Conservation (phyloP, 1,140 invertebrate species). For the Dolichoris vasculosae region DNA sequence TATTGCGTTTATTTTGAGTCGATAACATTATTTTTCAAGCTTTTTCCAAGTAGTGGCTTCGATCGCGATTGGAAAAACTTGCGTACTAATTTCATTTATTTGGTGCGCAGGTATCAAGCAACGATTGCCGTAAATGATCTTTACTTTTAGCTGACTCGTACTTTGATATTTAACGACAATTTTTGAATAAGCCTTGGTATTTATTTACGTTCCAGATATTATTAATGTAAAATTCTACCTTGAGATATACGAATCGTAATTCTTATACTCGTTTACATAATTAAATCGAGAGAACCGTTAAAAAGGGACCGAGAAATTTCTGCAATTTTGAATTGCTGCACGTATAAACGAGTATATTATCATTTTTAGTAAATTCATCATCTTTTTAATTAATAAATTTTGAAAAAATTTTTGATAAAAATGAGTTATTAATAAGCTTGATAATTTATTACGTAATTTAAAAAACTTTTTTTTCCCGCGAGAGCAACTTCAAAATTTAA, state of each 20-base stretch:
- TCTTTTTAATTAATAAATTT: neutral
- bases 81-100: too few species aligned
- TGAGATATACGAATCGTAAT: neutral
- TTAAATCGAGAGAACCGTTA: neutral
- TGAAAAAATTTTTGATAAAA: neutral
- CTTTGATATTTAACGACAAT: too few species aligned
- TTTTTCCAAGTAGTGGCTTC: too few species aligned
- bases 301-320: neutral
- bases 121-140: too few species aligned
- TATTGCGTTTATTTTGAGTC: too few species aligned
- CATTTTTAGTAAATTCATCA: neutral
- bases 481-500: too few species aligned
- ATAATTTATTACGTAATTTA: neutral
- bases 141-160: too few species aligned
- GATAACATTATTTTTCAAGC: too few species aligned
- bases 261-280: neutral
- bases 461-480: too few species aligned
- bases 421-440: neutral
- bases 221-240: neutral
- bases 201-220: neutral
- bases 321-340: neutral
- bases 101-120: too few species aligned
- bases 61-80: too few species aligned
- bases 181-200: neutral
- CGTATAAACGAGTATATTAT: neutral